Conservation (phyloP, 2,888 invertebrate genomes). For the Tiphia femorata region DNA sequence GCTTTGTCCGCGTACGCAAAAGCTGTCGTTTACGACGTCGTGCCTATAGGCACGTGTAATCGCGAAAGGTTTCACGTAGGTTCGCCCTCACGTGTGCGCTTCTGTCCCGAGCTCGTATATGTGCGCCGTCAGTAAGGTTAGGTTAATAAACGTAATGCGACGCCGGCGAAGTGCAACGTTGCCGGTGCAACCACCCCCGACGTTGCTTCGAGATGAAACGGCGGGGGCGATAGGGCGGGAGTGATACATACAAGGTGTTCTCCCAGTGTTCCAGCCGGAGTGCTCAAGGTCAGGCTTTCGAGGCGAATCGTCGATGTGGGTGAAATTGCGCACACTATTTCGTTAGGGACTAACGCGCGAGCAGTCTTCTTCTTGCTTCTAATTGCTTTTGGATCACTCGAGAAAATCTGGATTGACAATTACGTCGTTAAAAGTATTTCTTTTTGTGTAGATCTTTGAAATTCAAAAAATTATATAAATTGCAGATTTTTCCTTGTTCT, state of each 20-base stretch:
- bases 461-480: too few relatives aligned
- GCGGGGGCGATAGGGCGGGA: conserved; percentile 49
- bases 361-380: too few relatives aligned
- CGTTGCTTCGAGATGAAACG: conserved; percentile 35
- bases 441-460: too few relatives aligned
- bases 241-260: conserved; percentile 38
- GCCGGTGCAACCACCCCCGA: conserved; percentile 55
- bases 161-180: conserved; percentile 51
- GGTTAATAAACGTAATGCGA: conserved; percentile 56
- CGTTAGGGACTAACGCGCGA: too few relatives aligned
- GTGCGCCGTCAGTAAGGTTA: conserved; percentile 32
- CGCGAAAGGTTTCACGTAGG: conserved; percentile 41
- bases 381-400: too few relatives aligned
- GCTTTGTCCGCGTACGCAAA: conserved; percentile 41
- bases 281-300: not conserved
- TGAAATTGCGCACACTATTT: too few relatives aligned
- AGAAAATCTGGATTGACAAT: too few relatives aligned
- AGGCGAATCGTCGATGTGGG: too few relatives aligned
- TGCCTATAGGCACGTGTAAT: conserved; percentile 39
- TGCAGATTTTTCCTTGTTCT: too few relatives aligned
- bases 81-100: conserved; percentile 26
- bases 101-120: conserved; percentile 7
- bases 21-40: conserved; percentile 44
- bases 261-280: not conserved
- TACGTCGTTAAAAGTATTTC: too few relatives aligned